A percentile compares a stretch with the other conserved stretches of the same genome.
Evolutionary conservation across 2,888 invertebrate species (phyloP).

Genomic region (Microctonus aethiopoides): DNA sequence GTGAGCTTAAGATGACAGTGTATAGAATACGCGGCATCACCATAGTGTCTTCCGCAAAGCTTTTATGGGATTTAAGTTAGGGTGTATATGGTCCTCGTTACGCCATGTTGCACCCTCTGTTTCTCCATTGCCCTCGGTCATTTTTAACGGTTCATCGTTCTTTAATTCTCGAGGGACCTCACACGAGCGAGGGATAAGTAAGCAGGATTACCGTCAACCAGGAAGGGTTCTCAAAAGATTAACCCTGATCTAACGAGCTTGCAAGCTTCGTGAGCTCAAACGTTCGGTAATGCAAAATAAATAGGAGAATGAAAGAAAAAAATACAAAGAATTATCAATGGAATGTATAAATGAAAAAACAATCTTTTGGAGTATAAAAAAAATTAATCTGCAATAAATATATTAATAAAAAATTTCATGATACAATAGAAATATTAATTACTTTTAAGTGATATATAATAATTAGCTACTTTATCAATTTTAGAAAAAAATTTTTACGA

Average conservation of each 20-base stretch:
- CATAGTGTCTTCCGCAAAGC: not conserved
- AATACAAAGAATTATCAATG: no score
- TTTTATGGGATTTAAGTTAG: constrained; percentile 5
- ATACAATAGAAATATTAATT: no score
- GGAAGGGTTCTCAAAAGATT: constrained; percentile 33
- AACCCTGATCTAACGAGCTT: constrained; percentile 30
- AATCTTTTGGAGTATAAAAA: not conserved
- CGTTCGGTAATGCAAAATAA: not conserved
- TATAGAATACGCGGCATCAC: no score
- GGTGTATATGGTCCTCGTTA: not conserved
- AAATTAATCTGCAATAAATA: no score
- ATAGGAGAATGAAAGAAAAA: not conserved
- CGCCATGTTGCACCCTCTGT: not conserved
- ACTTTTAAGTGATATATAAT: no score
- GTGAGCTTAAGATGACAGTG: no score
- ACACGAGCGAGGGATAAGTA: constrained; percentile 16
- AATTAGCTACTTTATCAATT: no score
- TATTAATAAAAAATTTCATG: no score
- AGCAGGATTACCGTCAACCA: constrained; percentile 29
- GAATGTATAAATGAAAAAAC: not conserved
- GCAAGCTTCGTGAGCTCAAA: constrained; percentile 23
- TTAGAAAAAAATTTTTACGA: no score
- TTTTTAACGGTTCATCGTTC: constrained; percentile 29
- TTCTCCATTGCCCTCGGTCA: not conserved
- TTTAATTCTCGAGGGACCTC: constrained; percentile 21